Evolutionary conservation across 2,113 vertebrate species (phyloP), one percentile per base, ranked within the genome.

Genomic region (Todiramphus saurophagus): DNA sequence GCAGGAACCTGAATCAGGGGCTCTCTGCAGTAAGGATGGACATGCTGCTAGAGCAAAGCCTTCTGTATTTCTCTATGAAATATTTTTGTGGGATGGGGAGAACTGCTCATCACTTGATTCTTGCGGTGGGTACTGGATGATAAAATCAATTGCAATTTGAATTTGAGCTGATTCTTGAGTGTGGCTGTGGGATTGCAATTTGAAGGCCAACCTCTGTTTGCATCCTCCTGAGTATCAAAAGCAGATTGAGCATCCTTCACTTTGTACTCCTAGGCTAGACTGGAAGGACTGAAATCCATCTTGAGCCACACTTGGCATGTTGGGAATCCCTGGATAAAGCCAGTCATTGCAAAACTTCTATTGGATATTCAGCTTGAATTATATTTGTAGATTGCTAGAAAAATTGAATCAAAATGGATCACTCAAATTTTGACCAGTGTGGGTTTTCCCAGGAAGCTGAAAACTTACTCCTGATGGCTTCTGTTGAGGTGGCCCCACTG

Each of bases 291-390:
- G 16, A 86, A 94, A 79, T n/a, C 3, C 0, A 0, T 24, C 63
- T 72, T 0, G 6, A 70, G 10, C 7, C 4, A 6, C 16, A 4
- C 17, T 87, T 75, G n/a, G 62, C 12, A 23, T 1, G 0, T 10
- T 55, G 31, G 43, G 14, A 63, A n/a, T 55, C 5, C 4, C 43
- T 63, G 43, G 11, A 46, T 85, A 75, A 85, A 75, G 14, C 24
- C 4, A 37, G 13, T 55, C 11, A 1, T 60, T 3, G 4, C 27
- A 28, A 67, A 94, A 63, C 9, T 44, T 78, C 6, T 25, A 5
- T 16, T 68, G 33, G 16, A 63, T 39, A n/a, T 76, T 72, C 53
- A 21, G 4, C 25, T 79, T 85, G 23, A 41, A 5, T 58, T 75
- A 1, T 0, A 41, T 35, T 67, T 76, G 12, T n/a, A 44, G 8